Evolutionary conservation across 2,888 invertebrate species (phyloP), one percentile per base, ranked within the genome.

Genomic region (Eubasilissa splendida): DNA sequence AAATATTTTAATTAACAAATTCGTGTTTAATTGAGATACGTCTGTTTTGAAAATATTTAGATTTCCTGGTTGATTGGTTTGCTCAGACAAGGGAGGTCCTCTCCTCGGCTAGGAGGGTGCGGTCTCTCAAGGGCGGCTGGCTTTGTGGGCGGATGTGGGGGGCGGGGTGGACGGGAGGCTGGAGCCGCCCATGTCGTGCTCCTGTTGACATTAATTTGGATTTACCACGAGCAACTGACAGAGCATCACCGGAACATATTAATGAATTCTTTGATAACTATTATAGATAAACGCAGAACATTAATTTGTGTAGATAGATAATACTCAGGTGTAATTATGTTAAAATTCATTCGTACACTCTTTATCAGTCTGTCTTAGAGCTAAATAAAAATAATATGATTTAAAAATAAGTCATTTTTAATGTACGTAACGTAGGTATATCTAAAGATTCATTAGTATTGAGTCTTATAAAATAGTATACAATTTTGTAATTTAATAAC

Each of bases 141-240:
- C 31, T n/a, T 11, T 42, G 66, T 33, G 66, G 76, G 76, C 54
- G 66, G 63, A 56, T 12, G 11, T 58, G 33, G 14, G 22, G 50
- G 63, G 66, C 10, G 58, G 54, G 3, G 74, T 12, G 71, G 42
- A 50, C 4, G 54, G 63, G 42, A 4, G 54, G 65, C 65, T 54
- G 52, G 65, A 58, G 77, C 70, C 80, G 60, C 76, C 66, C 60
- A 71, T 77, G 54, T 58, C 73, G 53, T 75, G 70, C 79, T 79
- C 80, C 58, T 77, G 77, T 82, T 82, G 82, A 82, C 82, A 80
- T 82, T 82, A 80, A 82, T 82, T 82, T 82, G 80, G 80, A 80
- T 82, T 82, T 80, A 77, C 77, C 76, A 73, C 74, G 77, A 77
- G 50, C 4, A 7, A 42, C 74, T 74, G 59, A 74, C 74, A 59